Percentiles rank a stretch among this genome's conserved stretches.
phyloP scores from a whole-genome alignment of 2,113 vertebrate species.

The Seriola quinqueradiata region DNA sequence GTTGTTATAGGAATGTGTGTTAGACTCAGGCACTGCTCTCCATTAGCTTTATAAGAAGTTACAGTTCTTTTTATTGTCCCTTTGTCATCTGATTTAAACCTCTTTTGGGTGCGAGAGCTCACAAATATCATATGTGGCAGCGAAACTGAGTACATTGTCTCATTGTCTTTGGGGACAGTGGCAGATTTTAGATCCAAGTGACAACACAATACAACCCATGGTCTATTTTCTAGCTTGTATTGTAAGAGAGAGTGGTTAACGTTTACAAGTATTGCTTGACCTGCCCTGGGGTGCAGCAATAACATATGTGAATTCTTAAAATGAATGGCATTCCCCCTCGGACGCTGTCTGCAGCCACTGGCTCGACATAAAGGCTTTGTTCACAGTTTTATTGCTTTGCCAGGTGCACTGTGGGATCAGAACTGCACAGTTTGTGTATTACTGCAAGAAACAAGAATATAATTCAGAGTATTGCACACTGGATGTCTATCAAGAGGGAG shows the following conservation, averaged over 20 bases:
- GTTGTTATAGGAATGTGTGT: background rate
- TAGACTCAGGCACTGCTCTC: background rate
- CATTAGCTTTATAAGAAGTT: background rate
- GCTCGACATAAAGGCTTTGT: background rate
- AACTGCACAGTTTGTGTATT: background rate
- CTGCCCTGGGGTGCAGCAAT: constrained; percentile 34
- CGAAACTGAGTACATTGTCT: background rate
- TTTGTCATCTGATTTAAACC: background rate
- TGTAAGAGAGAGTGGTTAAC: constrained; percentile 4
- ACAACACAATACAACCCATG: background rate
- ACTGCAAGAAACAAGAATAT: constrained; percentile 8
- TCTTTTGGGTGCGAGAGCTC: background rate
- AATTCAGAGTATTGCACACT: background rate
- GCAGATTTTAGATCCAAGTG: constrained; percentile 23
- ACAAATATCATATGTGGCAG: background rate
- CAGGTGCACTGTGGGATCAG: background rate
- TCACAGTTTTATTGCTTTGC: background rate
- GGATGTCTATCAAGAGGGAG: background rate
- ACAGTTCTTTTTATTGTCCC: background rate
- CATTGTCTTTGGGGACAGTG: background rate
- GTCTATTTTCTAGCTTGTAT: background rate
- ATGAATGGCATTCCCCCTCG: constrained; percentile 50
- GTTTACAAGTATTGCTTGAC: background rate
- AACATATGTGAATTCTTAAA: constrained; percentile 63
- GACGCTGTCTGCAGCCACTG: constrained; percentile 3